Evolutionary conservation across 1,140 invertebrate species (phyloP), one percentile per base, ranked within the genome.

Genomic region (Camponotus floridanus): DNA sequence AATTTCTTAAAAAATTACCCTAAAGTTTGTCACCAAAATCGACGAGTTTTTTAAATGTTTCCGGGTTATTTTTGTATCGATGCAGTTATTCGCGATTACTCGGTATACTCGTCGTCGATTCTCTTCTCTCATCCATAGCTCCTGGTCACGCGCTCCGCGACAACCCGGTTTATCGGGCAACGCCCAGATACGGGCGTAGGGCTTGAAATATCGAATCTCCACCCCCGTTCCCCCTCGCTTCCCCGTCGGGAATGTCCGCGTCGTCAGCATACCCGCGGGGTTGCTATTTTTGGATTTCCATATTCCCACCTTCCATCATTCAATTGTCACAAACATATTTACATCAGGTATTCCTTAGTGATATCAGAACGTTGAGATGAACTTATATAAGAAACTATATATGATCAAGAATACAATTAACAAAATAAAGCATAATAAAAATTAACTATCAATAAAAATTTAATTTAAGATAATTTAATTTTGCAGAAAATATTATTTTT

Each of bases 101-200:
- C 86, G 18, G 55, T 68, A 26, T 26, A 76, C 80, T 68, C 88
- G 76, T 86, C 86, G 70, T 76, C 71, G 73, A 71, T 70, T 70
- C 74, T 62, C 71, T 85, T 70, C 39, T 80, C 78, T 70, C 80
- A 61, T 26, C 21, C 55, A 31, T 61, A 45, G 61, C 33, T 18
- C 71, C 57, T 73, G 62, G 55, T 68, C 67, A 64, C 70, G 68
- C 73, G 64, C 84, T 80, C 70, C 85, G 76, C 76, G 65, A 73
- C 76, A 83, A 74, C 80, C 64, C 87, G 80, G 79, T 86, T 91
- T 91, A 87, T 87, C 89, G 91, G 91, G 84, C 91, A 91, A 92
- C 91, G 91, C 91, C 91, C 91, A 90, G 91, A 92, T 91, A 89
- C 86, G 81, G 57, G 61, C 73, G 67, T 68, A 87, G 83, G 70